Percentiles rank a stretch among this genome's conserved stretches.
Conservation (phyloP, 37 sponge, comb jelly and placozoan genomes). For the Spongilla lacustris region DNA sequence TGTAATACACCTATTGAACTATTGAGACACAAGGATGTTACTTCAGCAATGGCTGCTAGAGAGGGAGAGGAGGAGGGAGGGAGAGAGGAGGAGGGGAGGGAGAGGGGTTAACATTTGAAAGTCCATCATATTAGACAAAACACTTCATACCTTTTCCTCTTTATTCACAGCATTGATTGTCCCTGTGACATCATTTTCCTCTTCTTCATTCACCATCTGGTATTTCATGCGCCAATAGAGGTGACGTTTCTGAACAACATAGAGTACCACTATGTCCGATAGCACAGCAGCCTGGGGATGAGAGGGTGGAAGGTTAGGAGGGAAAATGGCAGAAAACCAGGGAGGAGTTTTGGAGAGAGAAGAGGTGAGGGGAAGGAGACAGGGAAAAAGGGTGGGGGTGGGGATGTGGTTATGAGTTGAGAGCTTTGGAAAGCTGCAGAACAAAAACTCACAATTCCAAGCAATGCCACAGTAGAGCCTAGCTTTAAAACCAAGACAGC, state of each 20-base stretch:
- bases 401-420: neutral
- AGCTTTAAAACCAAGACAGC: slow-evolving; percentile 54
- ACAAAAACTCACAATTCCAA: slow-evolving; percentile 61
- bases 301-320: neutral
- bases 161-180: too few species aligned
- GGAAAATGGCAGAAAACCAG: too few species aligned
- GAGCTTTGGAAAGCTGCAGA: neutral
- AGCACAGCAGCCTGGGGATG: slow-evolving; percentile 49
- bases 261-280: slow-evolving; percentile 58
- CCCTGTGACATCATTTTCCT: slow-evolving; percentile 9
- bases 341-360: too few species aligned
- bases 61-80: too few species aligned
- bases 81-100: too few species aligned
- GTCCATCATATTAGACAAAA: too few species aligned
- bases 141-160: neutral
- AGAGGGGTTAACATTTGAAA: too few species aligned
- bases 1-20: too few species aligned
- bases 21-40: too few species aligned
- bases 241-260: slow-evolving; percentile 34
- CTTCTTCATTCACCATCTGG: slow-evolving; percentile 29
- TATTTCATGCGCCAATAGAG: slow-evolving; percentile 63
- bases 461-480: slow-evolving; percentile 67
- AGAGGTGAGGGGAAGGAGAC: neutral
- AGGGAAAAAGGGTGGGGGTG: too few species aligned
- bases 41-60: too few species aligned